phyloP scores from a whole-genome alignment of 2,888 invertebrate species.

The Danaus chrysippus region DNA sequence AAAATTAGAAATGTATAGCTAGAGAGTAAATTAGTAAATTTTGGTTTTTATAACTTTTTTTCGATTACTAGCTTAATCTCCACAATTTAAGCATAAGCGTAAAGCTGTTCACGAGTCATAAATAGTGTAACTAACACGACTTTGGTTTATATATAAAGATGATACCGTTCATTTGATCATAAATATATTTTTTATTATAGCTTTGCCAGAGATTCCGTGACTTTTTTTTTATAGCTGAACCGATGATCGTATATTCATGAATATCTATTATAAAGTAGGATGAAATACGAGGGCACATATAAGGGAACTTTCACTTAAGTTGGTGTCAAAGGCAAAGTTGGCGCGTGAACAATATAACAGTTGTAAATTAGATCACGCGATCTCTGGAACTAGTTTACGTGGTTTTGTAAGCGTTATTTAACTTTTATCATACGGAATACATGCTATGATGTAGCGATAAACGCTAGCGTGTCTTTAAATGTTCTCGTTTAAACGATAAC shows the following conservation, averaged over 20 bases:
- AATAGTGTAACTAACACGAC: too few species aligned
- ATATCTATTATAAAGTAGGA: slow-evolving; percentile 29
- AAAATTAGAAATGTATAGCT: too few species aligned
- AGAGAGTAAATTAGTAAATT: too few species aligned
- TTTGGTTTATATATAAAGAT: background rate
- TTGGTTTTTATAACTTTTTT: too few species aligned
- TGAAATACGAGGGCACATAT: slow-evolving; percentile 28
- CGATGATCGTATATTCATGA: slow-evolving; percentile 30
- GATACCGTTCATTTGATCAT: background rate
- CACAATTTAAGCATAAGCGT: too few species aligned
- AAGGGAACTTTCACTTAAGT: slow-evolving; percentile 32
- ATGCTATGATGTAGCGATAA: slow-evolving; percentile 52
- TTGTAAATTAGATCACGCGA: slow-evolving; percentile 59
- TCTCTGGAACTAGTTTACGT: slow-evolving; percentile 46
- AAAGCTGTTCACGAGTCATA: too few species aligned
- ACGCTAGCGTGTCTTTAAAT: slow-evolving; percentile 39
- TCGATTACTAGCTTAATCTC: too few species aligned
- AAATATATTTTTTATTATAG: slow-evolving; percentile 17
- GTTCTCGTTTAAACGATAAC: slow-evolving; percentile 7
- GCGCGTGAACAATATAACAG: slow-evolving; percentile 32
- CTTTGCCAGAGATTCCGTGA: slow-evolving; percentile 30
- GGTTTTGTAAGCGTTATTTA: slow-evolving; percentile 53
- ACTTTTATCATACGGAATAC: slow-evolving; percentile 53
- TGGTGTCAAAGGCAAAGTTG: slow-evolving; percentile 36
- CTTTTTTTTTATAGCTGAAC: slow-evolving; percentile 31